These are phyloP conservation scores for Timema cristinae DNA, from an alignment of 2,888 invertebrate species.

Conservation along the genomic window DNA sequence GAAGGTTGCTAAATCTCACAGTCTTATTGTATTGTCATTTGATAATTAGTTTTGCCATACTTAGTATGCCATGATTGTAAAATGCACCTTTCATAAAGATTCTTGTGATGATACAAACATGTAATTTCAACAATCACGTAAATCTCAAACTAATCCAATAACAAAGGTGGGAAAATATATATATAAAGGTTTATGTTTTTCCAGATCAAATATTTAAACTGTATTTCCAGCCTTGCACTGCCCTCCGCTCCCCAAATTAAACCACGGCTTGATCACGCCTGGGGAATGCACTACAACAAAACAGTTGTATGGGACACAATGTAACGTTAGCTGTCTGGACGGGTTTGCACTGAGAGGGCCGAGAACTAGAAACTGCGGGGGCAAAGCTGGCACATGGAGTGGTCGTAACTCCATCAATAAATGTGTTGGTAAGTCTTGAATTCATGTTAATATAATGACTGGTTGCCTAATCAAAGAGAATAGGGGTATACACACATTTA, in stretches of 20 bases:
- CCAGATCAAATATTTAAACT: conserved; percentile 15
- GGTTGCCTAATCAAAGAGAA: conserved; percentile 12
- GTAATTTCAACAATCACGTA: too few relatives aligned
- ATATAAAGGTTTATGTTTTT: background rate
- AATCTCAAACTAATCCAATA: background rate
- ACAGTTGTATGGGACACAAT: conserved; percentile 55
- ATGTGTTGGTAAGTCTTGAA: conserved; percentile 48
- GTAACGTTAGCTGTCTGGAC: conserved; percentile 54
- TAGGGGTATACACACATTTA: background rate
- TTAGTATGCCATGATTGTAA: too few relatives aligned
- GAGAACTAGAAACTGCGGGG: conserved; percentile 50
- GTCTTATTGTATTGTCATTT: too few relatives aligned
- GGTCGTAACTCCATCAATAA: conserved; percentile 46
- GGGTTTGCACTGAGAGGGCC: conserved; percentile 59
- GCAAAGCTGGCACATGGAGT: conserved; percentile 54
- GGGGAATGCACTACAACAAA: conserved; percentile 52
- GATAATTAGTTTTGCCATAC: too few relatives aligned
- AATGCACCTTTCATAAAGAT: too few relatives aligned
- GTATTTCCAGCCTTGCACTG: conserved; percentile 46
- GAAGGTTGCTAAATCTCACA: too few relatives aligned
- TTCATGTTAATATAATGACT: background rate
- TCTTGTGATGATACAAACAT: too few relatives aligned
- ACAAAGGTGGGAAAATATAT: background rate
- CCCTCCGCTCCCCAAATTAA: conserved; percentile 48
- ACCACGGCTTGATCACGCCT: conserved; percentile 53